phyloP scores from a whole-genome alignment of 2,113 vertebrate genomes.

The Zosterops hypoxanthus region DNA sequence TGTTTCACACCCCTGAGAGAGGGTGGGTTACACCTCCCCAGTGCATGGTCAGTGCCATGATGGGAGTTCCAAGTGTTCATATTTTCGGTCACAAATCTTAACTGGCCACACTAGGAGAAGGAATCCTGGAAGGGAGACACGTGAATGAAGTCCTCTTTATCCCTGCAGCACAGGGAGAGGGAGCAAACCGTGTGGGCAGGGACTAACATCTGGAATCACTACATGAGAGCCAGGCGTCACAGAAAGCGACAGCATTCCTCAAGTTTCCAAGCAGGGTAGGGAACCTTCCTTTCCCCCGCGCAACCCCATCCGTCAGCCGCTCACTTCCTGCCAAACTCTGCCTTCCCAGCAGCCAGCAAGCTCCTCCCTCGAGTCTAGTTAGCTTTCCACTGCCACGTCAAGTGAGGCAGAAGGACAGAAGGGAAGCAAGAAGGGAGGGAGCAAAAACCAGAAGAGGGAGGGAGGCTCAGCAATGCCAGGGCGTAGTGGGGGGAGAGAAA shows the following conservation, averaged over 20 bases:
- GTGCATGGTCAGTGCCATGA: not conserved
- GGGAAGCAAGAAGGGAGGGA: conserved; percentile 67
- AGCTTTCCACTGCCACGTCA: conserved; percentile 93
- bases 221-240: conserved; percentile 78
- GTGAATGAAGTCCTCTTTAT: conserved; percentile 79
- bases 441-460: conserved; percentile 62
- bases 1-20: not conserved
- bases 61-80: not conserved
- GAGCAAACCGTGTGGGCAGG: conserved; percentile 54
- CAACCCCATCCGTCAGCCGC: conserved; percentile 77
- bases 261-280: conserved; percentile 80
- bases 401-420: conserved; percentile 79
- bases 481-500: conserved; percentile 20
- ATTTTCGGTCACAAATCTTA: not conserved
- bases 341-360: conserved; percentile 84
- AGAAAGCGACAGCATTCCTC: conserved; percentile 87
- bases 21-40: not conserved
- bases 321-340: conserved; percentile 90
- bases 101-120: not conserved
- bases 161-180: conserved; percentile 77
- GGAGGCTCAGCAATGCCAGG: conserved; percentile 62
- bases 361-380: conserved; percentile 83
- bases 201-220: conserved; percentile 95
- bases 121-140: not conserved
- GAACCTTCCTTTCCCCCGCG: conserved; percentile 77